phyloP scores from a whole-genome alignment of 2,797 vertebrate genomes.

The Cyclura pinguis region DNA sequence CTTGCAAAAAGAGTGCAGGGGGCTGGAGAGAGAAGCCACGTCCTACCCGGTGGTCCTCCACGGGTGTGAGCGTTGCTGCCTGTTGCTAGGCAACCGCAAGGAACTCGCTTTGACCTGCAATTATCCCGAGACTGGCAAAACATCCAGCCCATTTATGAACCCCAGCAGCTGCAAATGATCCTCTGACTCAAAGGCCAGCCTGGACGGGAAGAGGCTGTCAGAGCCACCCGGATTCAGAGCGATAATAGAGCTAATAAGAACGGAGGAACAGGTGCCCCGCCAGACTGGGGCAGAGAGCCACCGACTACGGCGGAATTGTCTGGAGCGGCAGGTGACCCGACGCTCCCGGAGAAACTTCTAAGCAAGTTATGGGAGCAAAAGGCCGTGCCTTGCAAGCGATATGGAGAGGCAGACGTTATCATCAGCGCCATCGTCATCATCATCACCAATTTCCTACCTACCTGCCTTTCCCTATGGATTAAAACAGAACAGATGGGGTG shows the following conservation, averaged over 20 bases:
- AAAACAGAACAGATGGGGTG: no score
- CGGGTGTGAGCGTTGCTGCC: background rate
- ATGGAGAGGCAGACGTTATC: no score
- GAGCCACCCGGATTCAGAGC: background rate
- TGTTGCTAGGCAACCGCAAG: conserved; percentile 16
- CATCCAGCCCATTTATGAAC: conserved; percentile 19
- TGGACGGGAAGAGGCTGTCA: background rate
- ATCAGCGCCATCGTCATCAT: no score
- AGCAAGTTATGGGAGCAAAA: background rate
- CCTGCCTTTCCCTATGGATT: no score
- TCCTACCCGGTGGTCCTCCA: background rate
- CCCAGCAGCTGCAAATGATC: background rate
- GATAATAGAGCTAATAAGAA: background rate
- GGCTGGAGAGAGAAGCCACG: background rate
- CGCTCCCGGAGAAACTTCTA: background rate
- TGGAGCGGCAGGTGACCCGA: background rate
- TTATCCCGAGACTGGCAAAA: conserved; percentile 17
- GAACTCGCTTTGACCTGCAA: conserved; percentile 17
- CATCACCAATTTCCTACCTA: no score
- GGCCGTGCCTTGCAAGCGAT: no score
- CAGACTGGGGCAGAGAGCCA: background rate
- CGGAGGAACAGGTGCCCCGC: background rate
- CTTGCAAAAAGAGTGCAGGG: background rate
- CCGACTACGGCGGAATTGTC: no score
- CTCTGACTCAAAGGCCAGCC: background rate